Evolutionary conservation across 2,888 invertebrate species (phyloP).

Genomic region (Andrena fulva): DNA sequence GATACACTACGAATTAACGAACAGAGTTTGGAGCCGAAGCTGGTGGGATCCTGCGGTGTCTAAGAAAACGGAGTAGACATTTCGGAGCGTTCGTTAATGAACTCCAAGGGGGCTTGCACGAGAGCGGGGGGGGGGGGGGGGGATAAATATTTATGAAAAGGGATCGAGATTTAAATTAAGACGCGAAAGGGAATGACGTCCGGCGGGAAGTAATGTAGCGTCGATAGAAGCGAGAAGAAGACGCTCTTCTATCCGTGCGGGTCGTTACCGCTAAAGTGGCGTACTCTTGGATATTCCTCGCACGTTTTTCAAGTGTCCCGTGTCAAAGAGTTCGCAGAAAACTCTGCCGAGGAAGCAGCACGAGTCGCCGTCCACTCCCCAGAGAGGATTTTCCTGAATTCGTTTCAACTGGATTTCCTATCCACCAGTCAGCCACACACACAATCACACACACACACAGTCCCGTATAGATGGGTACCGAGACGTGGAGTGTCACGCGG

Average conservation of each 20-base stretch:
- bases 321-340: constrained; percentile 67
- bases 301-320: constrained; percentile 72
- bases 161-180: constrained; percentile 13
- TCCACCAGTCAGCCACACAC: constrained; percentile 32
- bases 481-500: constrained; percentile 14
- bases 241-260: constrained; percentile 23
- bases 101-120: background rate
- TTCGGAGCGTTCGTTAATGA: background rate
- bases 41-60: no score
- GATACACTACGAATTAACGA: no score
- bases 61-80: background rate
- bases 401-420: constrained; percentile 70
- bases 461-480: no score
- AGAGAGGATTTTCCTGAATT: constrained; percentile 72
- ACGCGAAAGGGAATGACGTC: constrained; percentile 4
- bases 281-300: constrained; percentile 61
- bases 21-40: background rate
- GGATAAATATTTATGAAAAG: constrained; percentile 29
- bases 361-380: constrained; percentile 64
- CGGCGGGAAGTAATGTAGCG: constrained; percentile 43
- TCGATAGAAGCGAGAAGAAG: constrained; percentile 32
- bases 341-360: constrained; percentile 56
- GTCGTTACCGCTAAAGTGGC: constrained; percentile 60
- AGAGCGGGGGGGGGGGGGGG: background rate
- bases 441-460: background rate